Base-by-base conservation (phyloP, 2,113 vertebrate genomes). In the Grantiella picta region DNA sequence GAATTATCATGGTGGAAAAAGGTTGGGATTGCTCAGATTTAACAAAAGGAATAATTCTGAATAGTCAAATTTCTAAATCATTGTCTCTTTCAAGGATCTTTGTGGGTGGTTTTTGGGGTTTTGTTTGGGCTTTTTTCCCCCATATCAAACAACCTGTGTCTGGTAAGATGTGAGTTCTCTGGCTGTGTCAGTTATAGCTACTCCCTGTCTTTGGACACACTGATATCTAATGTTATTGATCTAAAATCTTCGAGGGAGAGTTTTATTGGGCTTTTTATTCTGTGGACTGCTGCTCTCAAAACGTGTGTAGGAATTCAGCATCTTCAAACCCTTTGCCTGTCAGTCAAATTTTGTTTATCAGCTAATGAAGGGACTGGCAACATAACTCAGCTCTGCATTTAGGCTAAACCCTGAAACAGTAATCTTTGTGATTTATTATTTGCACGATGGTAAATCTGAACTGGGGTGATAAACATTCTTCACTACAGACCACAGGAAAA, bases 31-130 rank as follows among this genome's bases (percentile, higher is more conserved):
- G 29, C 29, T 92, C 17, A 29, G 22, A 19, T 52, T 59, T 64
- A 89, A 63, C 4, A 7, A 78, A 81, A 65, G 7, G 35, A 78
- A 56, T 23, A 42, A 21, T 40, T 60, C 23, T 36, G 6, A 70
- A 21, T 53, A 61, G 49, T 4, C 29, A 31, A 29, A 52, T 57
- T 81, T 63, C 69, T 47, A 63, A 89, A 19, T 9, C 8, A 31
- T 80, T 9, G 40, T 44, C 65, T 31, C 12, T 91, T 45, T 69
- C 16, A 35, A 80, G 17, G 11, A 2, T 57, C 19, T 84, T 57
- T 49, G 1, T 7, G 9, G 1, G 4, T 5, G 3, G 8, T 61
- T 59, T 54, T 3, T 38, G 18, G 3, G 3, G 9, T 23, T 45
- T 27, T 60, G 7, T 23, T 29, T 14, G 25, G 27, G 5, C 5